Percentiles rank a stretch among this genome's conserved stretches.
Evolutionary conservation across 1,140 invertebrate species (phyloP).

Genomic region (Halictus rubicundus): DNA sequence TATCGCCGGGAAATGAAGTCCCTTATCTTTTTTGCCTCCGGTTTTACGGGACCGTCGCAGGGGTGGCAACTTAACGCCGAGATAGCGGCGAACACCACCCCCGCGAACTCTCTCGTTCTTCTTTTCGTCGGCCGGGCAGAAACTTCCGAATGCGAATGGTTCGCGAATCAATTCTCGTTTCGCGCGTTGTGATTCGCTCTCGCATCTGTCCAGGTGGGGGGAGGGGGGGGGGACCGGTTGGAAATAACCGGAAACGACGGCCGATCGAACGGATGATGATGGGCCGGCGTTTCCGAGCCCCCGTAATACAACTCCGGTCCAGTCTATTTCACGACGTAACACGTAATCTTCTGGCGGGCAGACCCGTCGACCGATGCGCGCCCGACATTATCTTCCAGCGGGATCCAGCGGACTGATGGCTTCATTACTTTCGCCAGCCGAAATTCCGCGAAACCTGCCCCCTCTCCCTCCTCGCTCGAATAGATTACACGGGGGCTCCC

Average conservation of each 20-base stretch:
- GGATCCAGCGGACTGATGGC: not conserved
- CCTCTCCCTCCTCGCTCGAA: constrained; percentile 4
- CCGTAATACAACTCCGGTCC: not conserved
- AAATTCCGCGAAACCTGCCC: constrained; percentile 23
- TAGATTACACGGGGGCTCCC: constrained; percentile 41
- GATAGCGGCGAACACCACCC: constrained; percentile 8
- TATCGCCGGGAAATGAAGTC: constrained; percentile 33
- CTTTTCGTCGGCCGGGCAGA: not conserved
- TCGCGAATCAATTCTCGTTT: constrained; percentile 45
- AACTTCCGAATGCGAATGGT: not conserved
- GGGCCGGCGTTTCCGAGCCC: too few relatives aligned
- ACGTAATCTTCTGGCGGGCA: not conserved
- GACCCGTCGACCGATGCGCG: not conserved
- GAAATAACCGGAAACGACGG: too few relatives aligned
- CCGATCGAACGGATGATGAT: too few relatives aligned
- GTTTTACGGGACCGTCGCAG: constrained; percentile 17
- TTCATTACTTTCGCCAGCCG: constrained; percentile 28
- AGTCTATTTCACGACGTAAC: constrained; percentile 8
- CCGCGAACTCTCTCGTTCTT: constrained; percentile 13
- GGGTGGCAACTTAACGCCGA: constrained; percentile 16
- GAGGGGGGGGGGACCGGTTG: too few relatives aligned
- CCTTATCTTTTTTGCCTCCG: constrained; percentile 50
- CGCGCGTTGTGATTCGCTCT: not conserved
- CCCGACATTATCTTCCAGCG: constrained; percentile 21
- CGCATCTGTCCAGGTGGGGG: too few relatives aligned